Percentiles rank a stretch among this genome's conserved stretches.
Conservation (phyloP, 1,140 invertebrate genomes). For the Heliconius hewitsoni region DNA sequence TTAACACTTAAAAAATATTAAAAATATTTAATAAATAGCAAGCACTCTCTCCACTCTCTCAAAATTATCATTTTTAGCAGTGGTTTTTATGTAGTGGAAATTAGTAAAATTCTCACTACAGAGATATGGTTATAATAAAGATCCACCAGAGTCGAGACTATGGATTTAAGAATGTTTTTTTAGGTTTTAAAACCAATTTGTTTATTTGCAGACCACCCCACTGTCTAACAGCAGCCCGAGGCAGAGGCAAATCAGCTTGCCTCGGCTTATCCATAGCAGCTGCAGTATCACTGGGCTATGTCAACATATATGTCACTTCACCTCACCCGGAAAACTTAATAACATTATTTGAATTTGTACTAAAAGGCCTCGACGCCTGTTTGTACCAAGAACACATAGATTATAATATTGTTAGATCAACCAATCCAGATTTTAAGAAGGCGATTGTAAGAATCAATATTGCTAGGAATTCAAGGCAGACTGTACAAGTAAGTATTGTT, state of each 20-base stretch:
- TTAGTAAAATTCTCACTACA: no score
- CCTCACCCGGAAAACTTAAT: constrained; percentile 99
- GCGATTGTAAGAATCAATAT: constrained; percentile 97
- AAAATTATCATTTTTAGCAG: no score
- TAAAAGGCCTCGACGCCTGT: constrained; percentile 97
- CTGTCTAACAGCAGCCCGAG: constrained; percentile 97
- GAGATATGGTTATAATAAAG: no score
- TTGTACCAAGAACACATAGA: constrained; percentile 98
- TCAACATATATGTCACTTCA: constrained; percentile 99
- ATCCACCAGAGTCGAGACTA: no score
- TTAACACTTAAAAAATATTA: no score
- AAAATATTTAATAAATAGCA: no score
- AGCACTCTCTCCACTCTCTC: no score
- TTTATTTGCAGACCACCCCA: constrained; percentile 88
- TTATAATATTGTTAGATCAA: constrained; percentile 97
- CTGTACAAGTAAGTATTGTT: constrained; percentile 88
- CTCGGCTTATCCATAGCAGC: constrained; percentile 96
- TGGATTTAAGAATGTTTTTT: no score
- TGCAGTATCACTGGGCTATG: constrained; percentile 94
- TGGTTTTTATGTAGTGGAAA: no score
- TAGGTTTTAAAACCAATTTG: no score
- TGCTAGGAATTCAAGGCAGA: constrained; percentile 96
- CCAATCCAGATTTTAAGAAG: constrained; percentile 98
- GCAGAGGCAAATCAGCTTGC: constrained; percentile 98
- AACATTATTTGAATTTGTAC: constrained; percentile 98